Percentiles rank a stretch among this genome's conserved stretches.
phyloP scores from a whole-genome alignment of 2,888 invertebrate species.

The Bhutanitis thaidina region DNA sequence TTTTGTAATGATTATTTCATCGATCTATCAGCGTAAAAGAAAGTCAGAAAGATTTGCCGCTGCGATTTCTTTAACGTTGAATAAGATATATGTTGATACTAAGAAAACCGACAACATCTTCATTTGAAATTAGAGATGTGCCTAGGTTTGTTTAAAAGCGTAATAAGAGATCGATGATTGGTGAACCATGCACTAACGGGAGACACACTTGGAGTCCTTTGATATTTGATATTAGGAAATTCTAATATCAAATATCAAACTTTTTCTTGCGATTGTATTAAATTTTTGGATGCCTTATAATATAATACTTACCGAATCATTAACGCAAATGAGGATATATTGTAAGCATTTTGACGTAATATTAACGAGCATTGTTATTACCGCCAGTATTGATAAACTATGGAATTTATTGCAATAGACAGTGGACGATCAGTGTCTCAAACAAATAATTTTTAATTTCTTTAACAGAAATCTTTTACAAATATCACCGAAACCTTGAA shows the following conservation, averaged over 20 bases:
- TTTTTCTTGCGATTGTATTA: constrained; percentile 13
- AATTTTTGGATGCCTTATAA: constrained; percentile 12
- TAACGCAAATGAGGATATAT: no score
- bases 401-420: constrained; percentile 54
- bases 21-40: no score
- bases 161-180: constrained; percentile 60
- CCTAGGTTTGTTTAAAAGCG: constrained; percentile 28
- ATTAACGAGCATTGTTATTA: constrained; percentile 44
- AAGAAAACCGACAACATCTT: no score
- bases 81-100: no score
- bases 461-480: no score
- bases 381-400: constrained; percentile 52
- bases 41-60: no score
- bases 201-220: constrained; percentile 61
- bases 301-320: not conserved
- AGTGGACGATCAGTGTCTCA: constrained; percentile 37
- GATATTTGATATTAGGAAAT: constrained; percentile 63
- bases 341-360: constrained; percentile 41
- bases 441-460: constrained; percentile 55
- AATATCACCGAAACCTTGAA: no score
- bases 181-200: constrained; percentile 67
- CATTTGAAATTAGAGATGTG: constrained; percentile 3
- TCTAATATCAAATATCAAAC: constrained; percentile 5
- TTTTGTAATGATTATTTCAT: no score
- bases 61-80: no score